Evolutionary conservation across 2,888 invertebrate genomes (phyloP), one percentile per base, ranked within the genome.

Genomic region (Himalopsyche anomala): DNA sequence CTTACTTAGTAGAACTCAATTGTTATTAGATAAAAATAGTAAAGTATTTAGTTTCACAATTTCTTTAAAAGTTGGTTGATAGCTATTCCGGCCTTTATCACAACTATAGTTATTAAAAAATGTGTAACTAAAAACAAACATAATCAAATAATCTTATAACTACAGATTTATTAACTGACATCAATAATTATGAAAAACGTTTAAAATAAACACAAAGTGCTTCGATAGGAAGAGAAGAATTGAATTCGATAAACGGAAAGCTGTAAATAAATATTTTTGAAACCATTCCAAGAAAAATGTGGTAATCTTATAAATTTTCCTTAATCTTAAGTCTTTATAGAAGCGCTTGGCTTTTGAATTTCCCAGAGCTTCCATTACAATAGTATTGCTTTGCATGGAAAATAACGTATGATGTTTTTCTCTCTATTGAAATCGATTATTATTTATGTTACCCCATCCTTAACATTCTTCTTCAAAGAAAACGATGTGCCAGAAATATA

Each of bases 391-490:
- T 62, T 62, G 62, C 62, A 62, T 62, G 62, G 19, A 62, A 62
- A 19, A 62, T 6, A 62, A 62, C 19, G 62, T 6, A 62, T 19
- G 15, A 6, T 62, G 4, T 62, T 51, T 62, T 62, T 62, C 28
- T 19, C 62, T 62, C 62, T 19, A 62, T 62, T 62, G 19, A 62
- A 62, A 62, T 15, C 62, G 62, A 62, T 62, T 62, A 62, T 62
- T 62, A 62, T 62, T 62, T 62, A 62, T 62, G 62, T 62, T 12
- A 62, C 62, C 19, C 62, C 62, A 62, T 62, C 8, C 19, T 62
- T 62, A 19, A 8, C 19, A n/a, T 19, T n/a, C 19, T 62, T 62
- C 19, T 62, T 19, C 19, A 15, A 19, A 62, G 62, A 62, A n/a
- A 62, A 62, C 62, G 5, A 19, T 62, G 62, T 62, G 19, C 62